Evolutionary conservation across 2,888 invertebrate genomes (phyloP).

Genomic region (Capitulum mitella): DNA sequence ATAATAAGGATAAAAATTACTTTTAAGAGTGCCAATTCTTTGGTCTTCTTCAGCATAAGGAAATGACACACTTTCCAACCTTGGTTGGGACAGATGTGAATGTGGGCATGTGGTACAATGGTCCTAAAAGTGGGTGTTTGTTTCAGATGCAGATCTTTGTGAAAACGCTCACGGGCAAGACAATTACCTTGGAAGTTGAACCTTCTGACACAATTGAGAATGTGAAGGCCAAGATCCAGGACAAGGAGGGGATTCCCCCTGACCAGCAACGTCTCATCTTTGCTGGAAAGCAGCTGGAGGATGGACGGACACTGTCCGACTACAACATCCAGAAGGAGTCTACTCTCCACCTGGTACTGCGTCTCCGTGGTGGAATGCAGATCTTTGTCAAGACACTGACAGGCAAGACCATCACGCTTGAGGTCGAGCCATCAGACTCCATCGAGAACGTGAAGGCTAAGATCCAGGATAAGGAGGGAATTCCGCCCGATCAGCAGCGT

Average conservation of each 20-base stretch:
- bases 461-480: constrained; percentile 41
- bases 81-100: no score
- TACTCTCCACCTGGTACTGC: constrained; percentile 32
- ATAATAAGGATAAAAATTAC: no score
- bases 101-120: no score
- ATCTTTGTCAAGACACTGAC: constrained; percentile 42
- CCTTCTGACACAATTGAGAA: constrained; percentile 55
- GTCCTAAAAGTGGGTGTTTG: no score
- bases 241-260: constrained; percentile 48
- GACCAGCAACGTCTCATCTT: constrained; percentile 59
- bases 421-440: constrained; percentile 56
- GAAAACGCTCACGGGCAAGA: constrained; percentile 50
- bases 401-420: constrained; percentile 41
- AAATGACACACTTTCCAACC: no score
- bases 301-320: constrained; percentile 85
- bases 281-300: constrained; percentile 91
- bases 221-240: constrained; percentile 32
- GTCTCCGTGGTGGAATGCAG: constrained; percentile 42
- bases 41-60: no score
- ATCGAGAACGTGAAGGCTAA: constrained; percentile 56
- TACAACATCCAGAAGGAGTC: constrained; percentile 85
- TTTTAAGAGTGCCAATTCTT: no score
- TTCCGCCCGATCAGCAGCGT: constrained; percentile 55
- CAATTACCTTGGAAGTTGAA: constrained; percentile 44
- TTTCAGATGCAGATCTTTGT: constrained; percentile 68